Conservation (phyloP, 2,797 vertebrate genomes). For the Caiman crocodilus region DNA sequence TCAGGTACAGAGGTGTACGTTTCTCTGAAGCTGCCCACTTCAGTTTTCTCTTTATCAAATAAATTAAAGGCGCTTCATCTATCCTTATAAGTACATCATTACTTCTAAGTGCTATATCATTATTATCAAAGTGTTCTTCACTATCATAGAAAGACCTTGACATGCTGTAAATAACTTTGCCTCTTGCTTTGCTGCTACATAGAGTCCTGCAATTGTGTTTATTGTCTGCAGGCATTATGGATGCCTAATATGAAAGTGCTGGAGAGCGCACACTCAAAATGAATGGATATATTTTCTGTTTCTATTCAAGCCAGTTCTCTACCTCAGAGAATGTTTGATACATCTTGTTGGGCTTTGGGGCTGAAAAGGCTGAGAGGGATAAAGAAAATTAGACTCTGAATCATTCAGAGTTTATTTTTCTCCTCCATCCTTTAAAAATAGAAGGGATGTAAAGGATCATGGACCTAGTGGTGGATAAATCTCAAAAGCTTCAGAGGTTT, state of each 20-base stretch:
- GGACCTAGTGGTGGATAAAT: background rate
- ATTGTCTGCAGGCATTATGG: conserved; percentile 73
- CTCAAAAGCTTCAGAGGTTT: conserved; percentile 9
- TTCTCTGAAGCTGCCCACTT: conserved; percentile 79
- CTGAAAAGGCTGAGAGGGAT: conserved; percentile 65
- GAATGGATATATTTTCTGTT: conserved; percentile 74
- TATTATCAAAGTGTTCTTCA: conserved; percentile 69
- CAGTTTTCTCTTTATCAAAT: conserved; percentile 81
- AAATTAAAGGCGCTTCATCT: conserved; percentile 72
- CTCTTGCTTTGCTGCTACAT: conserved; percentile 69
- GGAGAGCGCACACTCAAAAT: conserved; percentile 77
- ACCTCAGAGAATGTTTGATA: conserved; percentile 67
- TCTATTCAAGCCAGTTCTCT: conserved; percentile 74
- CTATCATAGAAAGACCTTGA: conserved; percentile 80
- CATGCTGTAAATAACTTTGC: conserved; percentile 58
- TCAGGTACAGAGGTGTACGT: conserved; percentile 74
- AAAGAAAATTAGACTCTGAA: background rate
- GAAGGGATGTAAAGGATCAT: conserved; percentile 30
- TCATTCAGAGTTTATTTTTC: conserved; percentile 69
- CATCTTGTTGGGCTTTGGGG: conserved; percentile 65
- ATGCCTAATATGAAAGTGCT: conserved; percentile 64
- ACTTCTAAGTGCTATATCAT: conserved; percentile 76
- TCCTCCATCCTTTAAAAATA: conserved; percentile 37
- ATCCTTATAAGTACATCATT: conserved; percentile 73
- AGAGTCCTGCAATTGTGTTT: conserved; percentile 48